Evolutionary conservation across 2,888 invertebrate species (phyloP), one percentile per base, ranked within the genome.

Genomic region (Rhamnusium bicolor): DNA sequence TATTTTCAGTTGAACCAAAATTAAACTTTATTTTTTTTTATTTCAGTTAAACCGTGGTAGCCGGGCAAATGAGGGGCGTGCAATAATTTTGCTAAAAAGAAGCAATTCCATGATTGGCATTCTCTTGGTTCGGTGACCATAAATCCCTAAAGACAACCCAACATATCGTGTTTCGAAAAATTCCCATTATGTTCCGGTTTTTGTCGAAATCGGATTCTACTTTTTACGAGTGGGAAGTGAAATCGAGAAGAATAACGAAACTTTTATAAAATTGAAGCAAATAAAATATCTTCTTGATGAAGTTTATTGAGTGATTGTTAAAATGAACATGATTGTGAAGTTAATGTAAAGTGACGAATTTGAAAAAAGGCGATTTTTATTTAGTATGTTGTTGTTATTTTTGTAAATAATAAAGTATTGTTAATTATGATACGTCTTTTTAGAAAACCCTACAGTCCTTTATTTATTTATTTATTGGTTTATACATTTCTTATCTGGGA

Each of bases 361-460:
- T 46, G 72, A 66, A 54, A 54, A 71, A 74, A 78, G 74, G 76
- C 79, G 74, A 75, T 79, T 80, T 81, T 81, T 79, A 79, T 83
- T 81, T 78, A 81, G 83, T 83, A 83, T 83, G 81, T 82, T 82
- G 83, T 82, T 83, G 83, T 83, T 83, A 83, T 82, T 83, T 83
- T 83, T 83, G 83, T 83, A 83, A 81, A 83, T 83, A 83, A 81
- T 82, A 83, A 83, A 82, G 79, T 83, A 83, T 81, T 83, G 83
- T 83, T 83, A 83, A 83, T 83, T 82, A 81, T 81, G 79, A 71
- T 10, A 53, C 19, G 24, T 27, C 60, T 71, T 58, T 75, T 67
- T 72, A 58, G 40, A 21, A 67, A 47, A 16, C 47, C 47, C 3
- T 1, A 16, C 2, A 40, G 2, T 24, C 24, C 24, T 24, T 24